A percentile compares a stretch with the other conserved stretches of the same genome.
These are phyloP conservation scores for Stichodactyla mertensii DNA, from an alignment of 64 coral and sea anemone genomes.

Conservation along the genomic window DNA sequence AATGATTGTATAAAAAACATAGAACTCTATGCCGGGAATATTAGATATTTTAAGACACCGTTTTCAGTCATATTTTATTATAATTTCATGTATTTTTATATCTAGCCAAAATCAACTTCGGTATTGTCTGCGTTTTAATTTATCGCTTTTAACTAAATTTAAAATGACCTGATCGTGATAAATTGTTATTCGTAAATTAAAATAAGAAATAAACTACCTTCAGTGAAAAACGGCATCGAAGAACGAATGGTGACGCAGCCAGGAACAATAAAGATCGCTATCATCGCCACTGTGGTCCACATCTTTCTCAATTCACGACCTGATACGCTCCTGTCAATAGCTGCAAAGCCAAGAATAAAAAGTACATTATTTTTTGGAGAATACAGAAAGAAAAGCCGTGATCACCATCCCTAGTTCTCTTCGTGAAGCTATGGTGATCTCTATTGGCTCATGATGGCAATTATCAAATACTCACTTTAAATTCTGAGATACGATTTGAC, in stretches of 20 bases:
- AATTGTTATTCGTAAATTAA: neutral
- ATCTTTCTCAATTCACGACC: neutral
- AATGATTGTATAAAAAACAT: no score
- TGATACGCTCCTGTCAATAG: no score
- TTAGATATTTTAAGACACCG: no score
- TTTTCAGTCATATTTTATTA: no score
- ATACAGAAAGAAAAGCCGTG: neutral
- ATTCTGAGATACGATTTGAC: neutral
- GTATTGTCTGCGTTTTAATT: no score
- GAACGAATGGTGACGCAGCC: neutral
- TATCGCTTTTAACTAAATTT: no score
- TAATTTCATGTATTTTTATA: no score
- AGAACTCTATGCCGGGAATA: no score
- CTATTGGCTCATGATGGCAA: neutral
- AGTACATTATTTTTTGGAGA: neutral
- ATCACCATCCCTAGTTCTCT: no score
- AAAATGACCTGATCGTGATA: neutral
- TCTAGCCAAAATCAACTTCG: no score
- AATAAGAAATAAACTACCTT: slow-evolving; percentile 1
- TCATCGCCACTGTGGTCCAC: neutral
- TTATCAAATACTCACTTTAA: neutral
- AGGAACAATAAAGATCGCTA: neutral
- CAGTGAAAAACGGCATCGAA: slow-evolving; percentile 1
- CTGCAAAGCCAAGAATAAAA: neutral
- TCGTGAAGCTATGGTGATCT: neutral